Conservation (phyloP, 2,888 invertebrate species). For the Plebejus anna region DNA sequence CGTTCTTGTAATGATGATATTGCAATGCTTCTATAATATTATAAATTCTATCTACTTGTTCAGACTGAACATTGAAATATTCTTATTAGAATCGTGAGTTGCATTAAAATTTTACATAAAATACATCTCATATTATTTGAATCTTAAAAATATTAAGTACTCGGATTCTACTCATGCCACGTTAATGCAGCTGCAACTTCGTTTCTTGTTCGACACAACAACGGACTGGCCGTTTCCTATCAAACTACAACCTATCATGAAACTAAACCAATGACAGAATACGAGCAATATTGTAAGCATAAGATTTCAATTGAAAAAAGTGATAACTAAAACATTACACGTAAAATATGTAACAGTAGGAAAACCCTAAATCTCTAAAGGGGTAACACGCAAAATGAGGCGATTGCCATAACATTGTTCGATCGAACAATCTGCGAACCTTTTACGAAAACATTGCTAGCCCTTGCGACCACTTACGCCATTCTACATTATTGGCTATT, state of each 20-base stretch:
- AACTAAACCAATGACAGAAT: too few species aligned
- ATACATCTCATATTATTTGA: background rate
- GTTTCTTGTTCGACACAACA: too few species aligned
- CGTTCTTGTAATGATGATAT: conserved; percentile 7
- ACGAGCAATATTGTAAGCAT: too few species aligned
- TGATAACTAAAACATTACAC: background rate
- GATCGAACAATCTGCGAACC: conserved; percentile 18
- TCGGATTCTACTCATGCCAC: too few species aligned
- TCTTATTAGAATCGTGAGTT: background rate
- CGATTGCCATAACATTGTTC: conserved; percentile 20
- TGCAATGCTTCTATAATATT: background rate
- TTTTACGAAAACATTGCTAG: background rate
- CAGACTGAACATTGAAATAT: background rate
- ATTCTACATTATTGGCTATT: background rate
- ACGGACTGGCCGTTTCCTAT: too few species aligned
- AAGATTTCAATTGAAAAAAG: background rate
- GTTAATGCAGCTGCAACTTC: too few species aligned
- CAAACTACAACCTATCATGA: too few species aligned
- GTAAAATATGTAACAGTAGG: background rate
- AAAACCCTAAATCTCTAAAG: conserved; percentile 19
- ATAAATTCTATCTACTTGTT: background rate
- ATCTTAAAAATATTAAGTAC: too few species aligned
- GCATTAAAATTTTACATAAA: background rate
- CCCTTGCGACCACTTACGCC: background rate
- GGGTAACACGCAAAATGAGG: conserved; percentile 22